Conservation (phyloP, 1,140 invertebrate species). For the Tribolium madens region DNA sequence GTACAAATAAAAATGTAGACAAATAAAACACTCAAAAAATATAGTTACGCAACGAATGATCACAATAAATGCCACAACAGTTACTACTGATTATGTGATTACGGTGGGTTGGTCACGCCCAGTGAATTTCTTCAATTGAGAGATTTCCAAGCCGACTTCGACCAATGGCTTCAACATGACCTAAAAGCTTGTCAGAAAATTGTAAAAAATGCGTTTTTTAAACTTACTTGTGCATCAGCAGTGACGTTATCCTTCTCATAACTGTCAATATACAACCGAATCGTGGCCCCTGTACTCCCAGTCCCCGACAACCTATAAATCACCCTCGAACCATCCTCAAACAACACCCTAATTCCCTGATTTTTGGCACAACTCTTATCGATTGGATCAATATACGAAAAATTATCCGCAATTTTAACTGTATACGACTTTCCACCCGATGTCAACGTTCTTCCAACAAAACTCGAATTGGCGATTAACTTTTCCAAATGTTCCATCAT, state of each 20-base stretch:
- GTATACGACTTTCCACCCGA: constrained; percentile 77
- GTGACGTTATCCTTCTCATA: constrained; percentile 83
- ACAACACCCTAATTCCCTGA: constrained; percentile 95
- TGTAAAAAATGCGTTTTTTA: constrained; percentile 17
- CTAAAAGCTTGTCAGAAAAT: too few relatives aligned
- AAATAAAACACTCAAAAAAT: constrained; percentile 29
- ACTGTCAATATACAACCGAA: constrained; percentile 93
- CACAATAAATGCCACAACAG: constrained; percentile 40
- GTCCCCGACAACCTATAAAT: constrained; percentile 97
- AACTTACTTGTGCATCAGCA: constrained; percentile 78
- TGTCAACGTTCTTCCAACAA: constrained; percentile 76
- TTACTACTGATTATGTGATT: constrained; percentile 84
- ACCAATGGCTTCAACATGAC: constrained; percentile 89
- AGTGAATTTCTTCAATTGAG: constrained; percentile 86
- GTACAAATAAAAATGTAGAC: constrained; percentile 32
- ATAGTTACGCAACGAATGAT: constrained; percentile 3
- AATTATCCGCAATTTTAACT: constrained; percentile 88
- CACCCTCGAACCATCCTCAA: constrained; percentile 93
- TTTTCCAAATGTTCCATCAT: constrained; percentile 87
- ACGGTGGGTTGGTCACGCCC: constrained; percentile 93
- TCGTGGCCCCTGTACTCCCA: constrained; percentile 96
- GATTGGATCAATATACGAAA: constrained; percentile 93
- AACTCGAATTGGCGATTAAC: constrained; percentile 72
- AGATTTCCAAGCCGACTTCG: constrained; percentile 88
- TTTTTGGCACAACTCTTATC: constrained; percentile 91